Evolutionary conservation across 2,888 invertebrate genomes (phyloP), one percentile per base, ranked within the genome.

Genomic region (Metalampra italica): DNA sequence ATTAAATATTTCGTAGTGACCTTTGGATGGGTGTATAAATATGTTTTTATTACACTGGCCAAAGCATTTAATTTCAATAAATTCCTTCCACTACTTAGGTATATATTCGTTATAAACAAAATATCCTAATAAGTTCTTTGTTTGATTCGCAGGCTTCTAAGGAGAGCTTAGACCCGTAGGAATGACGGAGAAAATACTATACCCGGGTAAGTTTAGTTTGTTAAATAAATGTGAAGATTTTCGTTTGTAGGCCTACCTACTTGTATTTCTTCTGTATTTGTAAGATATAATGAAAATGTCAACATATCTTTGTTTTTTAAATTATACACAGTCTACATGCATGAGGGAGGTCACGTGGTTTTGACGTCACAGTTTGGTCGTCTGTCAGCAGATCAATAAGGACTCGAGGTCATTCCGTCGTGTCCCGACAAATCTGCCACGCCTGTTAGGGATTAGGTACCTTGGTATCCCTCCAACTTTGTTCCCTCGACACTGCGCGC

Each of bases 161-260:
- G 91, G 90, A 86, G 87, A 81, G 82, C 79, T 72, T 82, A 88
- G 88, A 85, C 65, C 86, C 79, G 86, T 88, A 92, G 93, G 93
- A 91, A 94, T 94, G 94, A 93, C 94, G 92, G 94, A 94, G 91
- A 94, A 93, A 91, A 92, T 93, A 86, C 92, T 94, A 91, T 92
- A 92, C 89, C 93, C 93, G 91, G 94, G 94, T 93, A 92, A 93
- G 92, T 93, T 91, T 91, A 77, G 9, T 50, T 50, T 43, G n/a
- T n/a, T n/a, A n/a, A n/a, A n/a, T n/a, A 43, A 29, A 7, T 32
- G 8, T 22, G 29, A 29, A 11, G 2, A 9, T 32, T 32, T 2
- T 32, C 32, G 11, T 32, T 4, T 11, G 29, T 43, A 42, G 13
- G 9, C n/a, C n/a, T 46, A 42, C 91, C 91, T 90, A 53, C 14